Evolutionary conservation across 2,797 vertebrate species (phyloP), one percentile per base, ranked within the genome.

Genomic region (Epinephelus awoara): DNA sequence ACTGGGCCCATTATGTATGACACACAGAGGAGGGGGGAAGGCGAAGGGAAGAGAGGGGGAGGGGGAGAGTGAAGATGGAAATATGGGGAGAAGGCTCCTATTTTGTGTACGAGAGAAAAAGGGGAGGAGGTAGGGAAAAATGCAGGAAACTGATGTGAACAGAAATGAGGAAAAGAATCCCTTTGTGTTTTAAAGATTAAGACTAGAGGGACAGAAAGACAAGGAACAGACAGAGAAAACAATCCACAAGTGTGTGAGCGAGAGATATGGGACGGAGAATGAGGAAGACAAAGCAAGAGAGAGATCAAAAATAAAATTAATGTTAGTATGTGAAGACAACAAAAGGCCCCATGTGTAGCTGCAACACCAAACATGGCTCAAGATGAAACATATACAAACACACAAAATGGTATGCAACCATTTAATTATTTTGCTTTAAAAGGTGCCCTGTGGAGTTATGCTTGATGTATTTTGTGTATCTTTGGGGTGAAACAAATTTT

Each of bases 1-100:
- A 78, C 70, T 85, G 88, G 79, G 80, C 88, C 91, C 87, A 93
- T 92, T 93, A 87, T 91, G 88, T 91, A 87, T 91, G 91, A 88
- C 90, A 90, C 86, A 90, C 65, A 87, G 86, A 84, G 82, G 65
- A 77, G 50, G 58, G 50, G 72, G 82, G 75, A 0, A 44, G 66
- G 82, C 59, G 49, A 72, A 59, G 70, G 62, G 57, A 7, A 54
- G 34, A 19, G 54, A 66, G 68, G 72, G 75, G 44, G 64, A n/a
- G 61, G 83, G 74, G 19, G 57, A 29, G 84, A 79, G 79, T 42
- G 50, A 18, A 73, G 78, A 83, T 77, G 76, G 59, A 82, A 88
- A 85, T 38, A 42, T 50, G 66, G 64, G 77, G 61, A 55, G 79
- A 82, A 71, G 77, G 77, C 62, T 75, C 63, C 63, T 55, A 65